phyloP scores from a whole-genome alignment of 2,888 invertebrate species.

The Auanema freiburgensis region DNA sequence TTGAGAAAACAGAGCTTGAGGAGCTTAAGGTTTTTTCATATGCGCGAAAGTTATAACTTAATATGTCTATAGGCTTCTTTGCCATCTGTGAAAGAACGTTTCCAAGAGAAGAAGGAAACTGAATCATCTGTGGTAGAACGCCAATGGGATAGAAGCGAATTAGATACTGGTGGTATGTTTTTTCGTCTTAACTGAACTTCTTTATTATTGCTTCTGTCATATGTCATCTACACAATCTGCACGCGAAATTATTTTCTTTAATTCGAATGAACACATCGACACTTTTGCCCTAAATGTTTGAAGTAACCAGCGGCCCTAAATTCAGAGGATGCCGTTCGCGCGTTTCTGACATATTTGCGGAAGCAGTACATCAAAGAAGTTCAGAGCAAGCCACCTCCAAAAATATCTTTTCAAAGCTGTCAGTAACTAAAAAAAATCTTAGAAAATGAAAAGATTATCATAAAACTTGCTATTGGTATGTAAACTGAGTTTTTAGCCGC shows the following conservation, averaged over 20 bases:
- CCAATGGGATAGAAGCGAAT: constrained; percentile 53
- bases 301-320: too few species aligned
- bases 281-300: not conserved
- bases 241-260: constrained; percentile 4
- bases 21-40: constrained; percentile 50
- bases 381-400: not conserved
- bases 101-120: constrained; percentile 51
- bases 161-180: constrained; percentile 56
- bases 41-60: not conserved
- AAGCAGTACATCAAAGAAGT: constrained; percentile 23
- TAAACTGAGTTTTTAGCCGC: constrained; percentile 42
- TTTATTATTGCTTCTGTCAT: constrained; percentile 4
- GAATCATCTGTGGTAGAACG: constrained; percentile 40
- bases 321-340: constrained; percentile 33
- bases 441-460: too few species aligned
- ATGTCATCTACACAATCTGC: constrained; percentile 1
- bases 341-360: constrained; percentile 36
- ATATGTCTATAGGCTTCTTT: not conserved
- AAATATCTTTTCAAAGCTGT: constrained; percentile 1
- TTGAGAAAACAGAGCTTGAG: constrained; percentile 57
- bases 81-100: constrained; percentile 58
- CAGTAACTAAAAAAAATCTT: not conserved
- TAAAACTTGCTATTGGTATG: too few species aligned
- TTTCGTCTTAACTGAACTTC: not conserved
- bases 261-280: constrained; percentile 1